A percentile compares a stretch with the other conserved stretches of the same genome.
These are phyloP conservation scores for Camponotus pennsylvanicus DNA, from an alignment of 1,140 invertebrate species.

Conservation along the genomic window DNA sequence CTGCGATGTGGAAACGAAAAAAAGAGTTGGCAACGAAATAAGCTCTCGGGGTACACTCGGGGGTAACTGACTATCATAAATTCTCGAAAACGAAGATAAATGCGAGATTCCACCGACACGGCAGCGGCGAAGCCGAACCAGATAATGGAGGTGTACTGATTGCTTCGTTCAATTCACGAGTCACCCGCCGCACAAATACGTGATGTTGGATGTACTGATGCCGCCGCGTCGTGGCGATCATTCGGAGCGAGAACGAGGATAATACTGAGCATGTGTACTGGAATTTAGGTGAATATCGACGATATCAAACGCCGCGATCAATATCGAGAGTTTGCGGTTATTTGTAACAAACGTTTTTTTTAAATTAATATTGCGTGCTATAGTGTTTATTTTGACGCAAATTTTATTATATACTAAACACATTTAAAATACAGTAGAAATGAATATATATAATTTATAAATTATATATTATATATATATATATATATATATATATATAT, in stretches of 20 bases:
- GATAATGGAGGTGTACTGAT: conserved; percentile 62
- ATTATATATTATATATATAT: too few species aligned
- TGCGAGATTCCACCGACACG: conserved; percentile 44
- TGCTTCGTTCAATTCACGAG: conserved; percentile 65
- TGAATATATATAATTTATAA: background rate
- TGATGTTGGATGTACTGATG: conserved; percentile 56
- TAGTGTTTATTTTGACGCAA: background rate
- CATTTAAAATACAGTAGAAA: background rate
- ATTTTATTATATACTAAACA: background rate
- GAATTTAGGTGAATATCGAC: conserved; percentile 27
- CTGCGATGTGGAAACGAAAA: conserved; percentile 59
- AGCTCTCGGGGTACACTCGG: conserved; percentile 40
- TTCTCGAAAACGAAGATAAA: conserved; percentile 64
- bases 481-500: too few species aligned
- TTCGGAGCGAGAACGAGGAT: conserved; percentile 34
- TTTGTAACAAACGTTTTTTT: conserved; percentile 15
- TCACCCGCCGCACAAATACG: conserved; percentile 59
- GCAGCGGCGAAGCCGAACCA: conserved; percentile 49
- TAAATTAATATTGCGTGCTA: background rate
- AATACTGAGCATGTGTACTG: conserved; percentile 20
- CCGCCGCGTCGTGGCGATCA: conserved; percentile 45
- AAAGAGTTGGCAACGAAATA: conserved; percentile 62
- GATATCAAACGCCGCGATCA: conserved; percentile 32
- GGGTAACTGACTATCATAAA: conserved; percentile 51
- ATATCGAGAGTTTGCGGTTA: conserved; percentile 5